A percentile compares a stretch with the other conserved stretches of the same genome.
Conservation (phyloP, 2,888 invertebrate genomes). For the Sesia bembeciformis region DNA sequence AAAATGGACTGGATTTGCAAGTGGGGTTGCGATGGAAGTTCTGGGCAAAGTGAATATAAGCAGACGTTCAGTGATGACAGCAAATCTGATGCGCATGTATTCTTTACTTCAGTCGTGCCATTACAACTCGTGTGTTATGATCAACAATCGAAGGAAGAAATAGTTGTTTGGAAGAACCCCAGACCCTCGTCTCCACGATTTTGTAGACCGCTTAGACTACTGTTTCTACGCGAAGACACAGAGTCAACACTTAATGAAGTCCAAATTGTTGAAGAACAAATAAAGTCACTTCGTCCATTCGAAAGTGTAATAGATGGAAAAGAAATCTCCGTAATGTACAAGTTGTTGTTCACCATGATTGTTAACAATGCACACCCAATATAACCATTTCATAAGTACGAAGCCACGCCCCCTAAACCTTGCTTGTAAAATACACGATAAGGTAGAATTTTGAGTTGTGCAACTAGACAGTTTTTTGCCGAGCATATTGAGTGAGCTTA, state of each 20-base stretch:
- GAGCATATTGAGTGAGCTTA: too few species aligned
- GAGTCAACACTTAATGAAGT: slow-evolving; percentile 7
- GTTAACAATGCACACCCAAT: too few species aligned
- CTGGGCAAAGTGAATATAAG: slow-evolving; percentile 7
- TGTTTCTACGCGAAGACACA: background rate
- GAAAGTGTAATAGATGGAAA: slow-evolving; percentile 3
- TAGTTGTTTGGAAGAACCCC: slow-evolving; percentile 8
- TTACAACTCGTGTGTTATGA: slow-evolving; percentile 2
- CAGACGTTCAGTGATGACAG: slow-evolving; percentile 4
- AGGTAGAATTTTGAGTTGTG: too few species aligned
- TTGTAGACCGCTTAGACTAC: slow-evolving; percentile 6
- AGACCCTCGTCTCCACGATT: slow-evolving; percentile 7
- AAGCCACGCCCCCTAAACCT: too few species aligned
- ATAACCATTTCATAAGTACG: too few species aligned
- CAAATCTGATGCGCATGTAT: slow-evolving; percentile 4
- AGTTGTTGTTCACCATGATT: slow-evolving; percentile 11
- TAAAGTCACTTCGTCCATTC: background rate
- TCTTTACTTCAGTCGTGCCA: slow-evolving; percentile 7
- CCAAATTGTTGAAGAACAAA: slow-evolving; percentile 2
- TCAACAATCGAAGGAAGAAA: background rate
- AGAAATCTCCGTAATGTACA: slow-evolving; percentile 6
- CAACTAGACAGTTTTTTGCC: too few species aligned
- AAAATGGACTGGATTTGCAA: too few species aligned
- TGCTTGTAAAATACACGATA: too few species aligned
- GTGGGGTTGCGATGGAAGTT: too few species aligned